phyloP scores from a whole-genome alignment of 2,888 invertebrate species.

The Drosophila antonietae region DNA sequence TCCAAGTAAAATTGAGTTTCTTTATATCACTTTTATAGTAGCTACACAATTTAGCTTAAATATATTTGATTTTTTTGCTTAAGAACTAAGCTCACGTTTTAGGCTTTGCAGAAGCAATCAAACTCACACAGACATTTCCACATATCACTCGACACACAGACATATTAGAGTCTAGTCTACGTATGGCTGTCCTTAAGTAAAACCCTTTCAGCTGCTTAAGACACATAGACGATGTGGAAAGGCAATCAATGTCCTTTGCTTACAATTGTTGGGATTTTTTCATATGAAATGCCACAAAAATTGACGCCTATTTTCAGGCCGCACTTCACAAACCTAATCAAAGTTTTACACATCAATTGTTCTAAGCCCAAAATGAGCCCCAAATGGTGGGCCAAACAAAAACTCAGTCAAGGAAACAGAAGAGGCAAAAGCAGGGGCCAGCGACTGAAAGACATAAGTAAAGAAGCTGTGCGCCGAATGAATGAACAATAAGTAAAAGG shows the following conservation, averaged over 20 bases:
- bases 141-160: background rate
- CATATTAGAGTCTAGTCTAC: background rate
- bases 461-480: constrained; percentile 54
- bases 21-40: background rate
- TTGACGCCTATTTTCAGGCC: constrained; percentile 36
- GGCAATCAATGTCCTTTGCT: constrained; percentile 34
- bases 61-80: background rate
- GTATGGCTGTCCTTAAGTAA: background rate
- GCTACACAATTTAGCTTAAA: background rate
- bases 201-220: constrained; percentile 12
- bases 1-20: too few relatives aligned
- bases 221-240: background rate
- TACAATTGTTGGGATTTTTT: constrained; percentile 33
- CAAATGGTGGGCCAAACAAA: constrained; percentile 27
- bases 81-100: background rate
- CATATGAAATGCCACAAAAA: constrained; percentile 11
- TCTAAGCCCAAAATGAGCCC: constrained; percentile 37
- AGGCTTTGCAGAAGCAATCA: background rate
- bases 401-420: constrained; percentile 1
- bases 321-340: constrained; percentile 66
- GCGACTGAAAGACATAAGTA: constrained; percentile 23
- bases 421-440: background rate
- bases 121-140: too few relatives aligned
- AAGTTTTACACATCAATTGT: constrained; percentile 75
- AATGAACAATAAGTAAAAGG: constrained; percentile 72